phyloP scores from a whole-genome alignment of 2,113 vertebrate genomes.

The Uria aalge region DNA sequence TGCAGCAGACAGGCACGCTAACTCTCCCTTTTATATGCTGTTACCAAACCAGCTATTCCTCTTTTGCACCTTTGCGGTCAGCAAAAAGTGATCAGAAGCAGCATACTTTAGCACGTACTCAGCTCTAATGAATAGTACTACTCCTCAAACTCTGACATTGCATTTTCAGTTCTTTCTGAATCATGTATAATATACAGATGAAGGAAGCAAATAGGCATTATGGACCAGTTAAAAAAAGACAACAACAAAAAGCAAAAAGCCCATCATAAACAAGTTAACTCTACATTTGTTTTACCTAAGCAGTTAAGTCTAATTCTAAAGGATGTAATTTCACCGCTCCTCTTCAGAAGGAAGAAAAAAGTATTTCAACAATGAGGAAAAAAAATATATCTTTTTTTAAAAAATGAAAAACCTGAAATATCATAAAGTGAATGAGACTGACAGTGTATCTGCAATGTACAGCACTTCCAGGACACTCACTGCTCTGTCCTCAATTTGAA shows the following conservation, averaged over 20 bases:
- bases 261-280: neutral
- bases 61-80: conserved; percentile 8
- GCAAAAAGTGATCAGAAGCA: neutral
- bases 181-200: neutral
- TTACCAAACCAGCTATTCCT: conserved; percentile 46
- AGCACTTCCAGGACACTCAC: conserved; percentile 73
- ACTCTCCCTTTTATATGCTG: neutral
- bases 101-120: neutral
- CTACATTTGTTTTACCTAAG: neutral
- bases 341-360: neutral
- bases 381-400: neutral
- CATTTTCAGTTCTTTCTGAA: conserved; percentile 14
- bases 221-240: neutral
- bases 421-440: neutral
- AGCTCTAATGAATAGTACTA: neutral
- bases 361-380: neutral
- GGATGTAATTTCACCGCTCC: neutral
- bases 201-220: neutral
- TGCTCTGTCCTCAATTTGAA: conserved; percentile 90
- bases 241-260: neutral
- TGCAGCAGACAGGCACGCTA: neutral
- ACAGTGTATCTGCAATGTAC: neutral
- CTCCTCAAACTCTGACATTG: conserved; percentile 14
- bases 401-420: neutral
- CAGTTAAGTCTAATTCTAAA: neutral